Percentiles rank a stretch among this genome's conserved stretches.
Evolutionary conservation across 1,140 invertebrate genomes (phyloP).

Genomic region (Bemisia tabaci): DNA sequence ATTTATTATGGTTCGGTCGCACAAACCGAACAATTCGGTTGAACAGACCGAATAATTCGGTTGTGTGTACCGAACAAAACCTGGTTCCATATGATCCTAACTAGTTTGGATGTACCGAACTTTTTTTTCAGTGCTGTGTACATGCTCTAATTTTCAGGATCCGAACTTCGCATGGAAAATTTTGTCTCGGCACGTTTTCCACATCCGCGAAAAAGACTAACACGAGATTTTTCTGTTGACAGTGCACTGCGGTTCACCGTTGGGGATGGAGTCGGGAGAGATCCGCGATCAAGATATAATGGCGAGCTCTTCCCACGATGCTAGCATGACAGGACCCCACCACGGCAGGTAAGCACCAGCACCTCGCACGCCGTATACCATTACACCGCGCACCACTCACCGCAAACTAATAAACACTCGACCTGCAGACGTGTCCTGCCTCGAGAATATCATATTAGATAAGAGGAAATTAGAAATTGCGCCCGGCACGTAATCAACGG

Average conservation of each 20-base stretch:
- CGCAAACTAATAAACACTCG: not conserved
- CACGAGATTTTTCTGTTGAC: constrained; percentile 31
- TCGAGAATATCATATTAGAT: not conserved
- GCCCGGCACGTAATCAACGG: not conserved
- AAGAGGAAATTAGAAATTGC: not conserved
- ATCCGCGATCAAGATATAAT: constrained; percentile 52
- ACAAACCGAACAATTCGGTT: too few species aligned
- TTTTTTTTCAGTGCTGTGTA: too few species aligned
- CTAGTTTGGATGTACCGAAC: too few species aligned
- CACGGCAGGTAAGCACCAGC: constrained; percentile 36
- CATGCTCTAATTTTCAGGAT: too few species aligned
- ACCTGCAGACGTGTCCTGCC: not conserved
- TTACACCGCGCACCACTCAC: not conserved
- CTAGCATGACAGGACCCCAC: constrained; percentile 53
- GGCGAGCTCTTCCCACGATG: constrained; percentile 60
- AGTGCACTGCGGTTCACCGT: constrained; percentile 48
- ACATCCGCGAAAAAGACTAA: too few species aligned
- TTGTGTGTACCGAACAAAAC: too few species aligned
- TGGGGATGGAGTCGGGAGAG: constrained; percentile 58
- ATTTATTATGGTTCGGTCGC: too few species aligned
- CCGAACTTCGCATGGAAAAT: too few species aligned
- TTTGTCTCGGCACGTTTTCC: too few species aligned
- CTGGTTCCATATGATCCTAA: too few species aligned
- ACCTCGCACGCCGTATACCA: not conserved
- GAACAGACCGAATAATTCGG: too few species aligned